These are phyloP conservation scores for Caloenas nicobarica DNA, from an alignment of 2,113 vertebrate species.

Conservation along the genomic window DNA sequence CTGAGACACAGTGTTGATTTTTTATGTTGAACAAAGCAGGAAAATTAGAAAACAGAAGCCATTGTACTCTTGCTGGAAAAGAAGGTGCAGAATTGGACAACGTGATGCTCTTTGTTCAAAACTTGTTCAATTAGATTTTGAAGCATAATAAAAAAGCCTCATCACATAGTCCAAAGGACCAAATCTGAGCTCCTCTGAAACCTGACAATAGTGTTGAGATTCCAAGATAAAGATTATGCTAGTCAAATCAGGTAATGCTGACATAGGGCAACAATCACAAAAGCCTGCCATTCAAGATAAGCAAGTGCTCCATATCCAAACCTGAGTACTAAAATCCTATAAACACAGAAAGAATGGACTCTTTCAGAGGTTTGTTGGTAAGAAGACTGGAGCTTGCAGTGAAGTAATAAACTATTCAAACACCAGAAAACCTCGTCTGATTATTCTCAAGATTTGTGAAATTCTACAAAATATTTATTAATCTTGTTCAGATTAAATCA, in stretches of 20 bases:
- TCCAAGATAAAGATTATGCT: not conserved
- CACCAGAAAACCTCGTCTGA: not conserved
- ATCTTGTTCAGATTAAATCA: not conserved
- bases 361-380: not conserved
- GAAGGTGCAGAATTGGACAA: not conserved
- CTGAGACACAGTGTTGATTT: conserved; percentile 32
- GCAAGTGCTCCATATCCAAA: not conserved
- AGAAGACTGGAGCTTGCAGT: not conserved
- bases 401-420: not conserved
- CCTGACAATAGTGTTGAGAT: not conserved
- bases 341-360: not conserved
- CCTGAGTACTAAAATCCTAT: not conserved
- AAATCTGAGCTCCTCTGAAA: not conserved
- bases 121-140: not conserved
- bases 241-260: not conserved
- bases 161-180: not conserved
- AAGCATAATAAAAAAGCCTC: not conserved
- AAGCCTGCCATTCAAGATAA: not conserved
- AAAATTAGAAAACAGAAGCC: conserved; percentile 41
- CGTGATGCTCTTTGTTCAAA: not conserved
- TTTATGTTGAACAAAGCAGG: conserved; percentile 33
- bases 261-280: not conserved
- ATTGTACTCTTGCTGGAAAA: not conserved
- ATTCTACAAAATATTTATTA: not conserved
- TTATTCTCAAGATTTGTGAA: not conserved